A percentile compares a stretch with the other conserved stretches of the same genome.
Evolutionary conservation across 1,140 invertebrate species (phyloP).

Genomic region (Drosophila repleta): DNA sequence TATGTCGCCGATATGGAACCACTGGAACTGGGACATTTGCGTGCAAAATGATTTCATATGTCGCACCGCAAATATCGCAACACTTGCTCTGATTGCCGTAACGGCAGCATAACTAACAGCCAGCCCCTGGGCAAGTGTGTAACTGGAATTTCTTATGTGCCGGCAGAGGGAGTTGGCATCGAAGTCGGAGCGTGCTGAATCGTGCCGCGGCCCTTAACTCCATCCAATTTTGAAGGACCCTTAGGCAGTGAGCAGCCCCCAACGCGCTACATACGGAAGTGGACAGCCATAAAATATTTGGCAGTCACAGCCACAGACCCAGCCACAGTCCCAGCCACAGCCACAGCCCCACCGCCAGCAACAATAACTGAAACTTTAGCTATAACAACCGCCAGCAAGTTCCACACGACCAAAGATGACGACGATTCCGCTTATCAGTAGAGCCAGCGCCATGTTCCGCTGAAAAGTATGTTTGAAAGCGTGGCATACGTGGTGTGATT

Average conservation of each 20-base stretch:
- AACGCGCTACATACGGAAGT: conserved; percentile 44
- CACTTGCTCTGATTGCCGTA: conserved; percentile 59
- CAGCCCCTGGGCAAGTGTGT: conserved; percentile 14
- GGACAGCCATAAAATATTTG: conserved; percentile 66
- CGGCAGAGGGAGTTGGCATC: no score
- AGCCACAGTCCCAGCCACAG: neutral
- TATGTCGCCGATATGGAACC: neutral
- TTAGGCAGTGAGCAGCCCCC: neutral
- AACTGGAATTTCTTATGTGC: conserved; percentile 5
- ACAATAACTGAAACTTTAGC: conserved; percentile 53
- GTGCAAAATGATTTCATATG: conserved; percentile 57
- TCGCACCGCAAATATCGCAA: conserved; percentile 49
- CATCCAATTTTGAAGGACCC: no score
- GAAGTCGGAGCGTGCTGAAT: neutral
- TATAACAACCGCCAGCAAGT: conserved; percentile 55
- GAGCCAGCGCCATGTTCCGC: conserved; percentile 4
- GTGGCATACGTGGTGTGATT: neutral
- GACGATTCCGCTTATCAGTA: conserved; percentile 55
- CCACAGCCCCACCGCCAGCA: conserved; percentile 11
- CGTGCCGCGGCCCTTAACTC: neutral
- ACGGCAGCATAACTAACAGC: neutral
- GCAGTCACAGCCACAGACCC: conserved; percentile 3
- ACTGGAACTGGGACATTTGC: conserved; percentile 18
- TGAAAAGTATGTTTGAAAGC: neutral
- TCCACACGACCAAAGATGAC: conserved; percentile 27